Conservation (phyloP, 2,888 invertebrate species). For the Drosophila koepferae region DNA sequence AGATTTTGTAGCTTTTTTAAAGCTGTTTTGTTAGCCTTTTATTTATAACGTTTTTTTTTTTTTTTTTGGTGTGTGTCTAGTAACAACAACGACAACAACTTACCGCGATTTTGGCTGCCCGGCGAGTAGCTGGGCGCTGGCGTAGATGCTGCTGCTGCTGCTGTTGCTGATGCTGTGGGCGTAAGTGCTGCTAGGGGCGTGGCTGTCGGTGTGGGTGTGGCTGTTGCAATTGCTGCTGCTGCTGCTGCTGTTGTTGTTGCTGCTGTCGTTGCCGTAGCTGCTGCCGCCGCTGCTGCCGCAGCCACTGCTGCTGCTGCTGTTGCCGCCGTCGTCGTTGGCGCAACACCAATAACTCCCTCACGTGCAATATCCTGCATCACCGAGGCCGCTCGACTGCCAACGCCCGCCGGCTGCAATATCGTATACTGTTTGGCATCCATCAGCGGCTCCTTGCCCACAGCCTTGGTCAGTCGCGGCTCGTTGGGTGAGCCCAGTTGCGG, state of each 20-base stretch:
- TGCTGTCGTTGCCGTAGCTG: conserved; percentile 23
- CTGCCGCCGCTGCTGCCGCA: conserved; percentile 64
- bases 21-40: not conserved
- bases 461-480: conserved; percentile 31
- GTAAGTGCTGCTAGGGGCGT: conserved; percentile 82
- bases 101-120: conserved; percentile 92
- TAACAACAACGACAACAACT: conserved; percentile 83
- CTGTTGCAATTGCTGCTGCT: conserved; percentile 28
- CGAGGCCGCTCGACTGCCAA: conserved; percentile 92
- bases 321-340: conserved; percentile 80
- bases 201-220: conserved; percentile 78
- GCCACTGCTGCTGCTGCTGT: conserved; percentile 27
- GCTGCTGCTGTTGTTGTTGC: conserved; percentile 20
- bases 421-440: conserved; percentile 92
- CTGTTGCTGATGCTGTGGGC: conserved; percentile 79
- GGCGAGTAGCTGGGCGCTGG: conserved; percentile 89
- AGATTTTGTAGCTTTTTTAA: not conserved
- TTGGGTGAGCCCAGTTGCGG: conserved; percentile 52
- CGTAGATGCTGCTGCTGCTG: conserved; percentile 39
- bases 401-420: conserved; percentile 93
- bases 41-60: conserved; percentile 6
- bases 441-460: conserved; percentile 6
- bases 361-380: conserved; percentile 92
- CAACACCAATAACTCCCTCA: conserved; percentile 88
- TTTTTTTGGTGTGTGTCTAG: conserved; percentile 39